A percentile compares a stretch with the other conserved stretches of the same genome.
Conservation (phyloP, 2,113 vertebrate genomes). For the Tachuris rubrigastra region DNA sequence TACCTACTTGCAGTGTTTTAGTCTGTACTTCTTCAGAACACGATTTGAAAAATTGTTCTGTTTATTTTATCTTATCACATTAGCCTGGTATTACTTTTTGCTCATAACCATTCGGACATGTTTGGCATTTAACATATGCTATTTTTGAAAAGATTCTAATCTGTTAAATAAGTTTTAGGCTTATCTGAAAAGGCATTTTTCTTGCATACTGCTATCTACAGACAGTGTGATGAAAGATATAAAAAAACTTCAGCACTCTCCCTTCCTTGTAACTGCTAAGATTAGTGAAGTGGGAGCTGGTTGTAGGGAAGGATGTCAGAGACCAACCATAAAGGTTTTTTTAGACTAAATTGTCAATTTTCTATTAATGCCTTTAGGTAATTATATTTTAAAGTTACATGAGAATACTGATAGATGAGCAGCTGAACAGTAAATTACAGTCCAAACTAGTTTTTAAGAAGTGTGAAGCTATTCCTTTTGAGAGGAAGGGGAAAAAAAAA, state of each 20-base stretch:
- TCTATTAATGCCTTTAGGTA: not conserved
- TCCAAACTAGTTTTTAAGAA: not conserved
- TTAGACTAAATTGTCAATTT: not conserved
- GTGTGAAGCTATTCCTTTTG: not conserved
- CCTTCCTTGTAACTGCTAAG: not conserved
- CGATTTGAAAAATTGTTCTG: conserved; percentile 43
- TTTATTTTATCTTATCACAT: conserved; percentile 56
- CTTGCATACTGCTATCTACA: conserved; percentile 37
- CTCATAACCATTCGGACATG: conserved; percentile 11
- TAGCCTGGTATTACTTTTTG: conserved; percentile 44
- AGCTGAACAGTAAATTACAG: not conserved
- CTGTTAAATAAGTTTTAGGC: conserved; percentile 65
- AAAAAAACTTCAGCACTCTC: not conserved
- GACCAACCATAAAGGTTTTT: not conserved
- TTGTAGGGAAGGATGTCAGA: not conserved
- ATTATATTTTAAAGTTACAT: not conserved
- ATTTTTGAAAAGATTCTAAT: conserved; percentile 52
- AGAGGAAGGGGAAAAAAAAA: not conserved
- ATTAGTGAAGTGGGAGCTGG: too few relatives aligned
- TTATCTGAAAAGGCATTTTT: conserved; percentile 60
- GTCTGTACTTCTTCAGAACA: not conserved
- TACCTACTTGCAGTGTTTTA: not conserved
- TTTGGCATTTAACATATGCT: conserved; percentile 58
- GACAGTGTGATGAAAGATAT: conserved; percentile 35
- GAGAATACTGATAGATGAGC: not conserved